Conservation (phyloP, 2,113 vertebrate genomes). For the Pitta sordida region DNA sequence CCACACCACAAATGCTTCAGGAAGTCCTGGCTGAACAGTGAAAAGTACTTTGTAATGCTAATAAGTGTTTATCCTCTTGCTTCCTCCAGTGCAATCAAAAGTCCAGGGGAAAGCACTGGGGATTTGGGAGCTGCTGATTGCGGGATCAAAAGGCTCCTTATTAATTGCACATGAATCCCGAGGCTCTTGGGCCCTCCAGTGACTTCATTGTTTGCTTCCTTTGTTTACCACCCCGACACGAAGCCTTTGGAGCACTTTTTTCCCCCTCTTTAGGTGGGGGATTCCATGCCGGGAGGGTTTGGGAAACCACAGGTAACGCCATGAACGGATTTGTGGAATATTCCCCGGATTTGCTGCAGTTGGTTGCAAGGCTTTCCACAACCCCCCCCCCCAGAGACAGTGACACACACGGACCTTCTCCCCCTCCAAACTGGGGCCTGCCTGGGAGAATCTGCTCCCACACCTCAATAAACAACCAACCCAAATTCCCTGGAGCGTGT, state of each 20-base stretch:
- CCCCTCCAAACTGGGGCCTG: not conserved
- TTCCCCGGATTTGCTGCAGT: not conserved
- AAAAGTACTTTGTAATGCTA: conserved; percentile 37
- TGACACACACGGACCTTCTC: rapidly evolving
- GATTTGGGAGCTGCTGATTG: not conserved
- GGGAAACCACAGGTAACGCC: rapidly evolving
- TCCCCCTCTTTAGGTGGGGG: not conserved
- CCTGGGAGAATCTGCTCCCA: not conserved
- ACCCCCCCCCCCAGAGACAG: no score
- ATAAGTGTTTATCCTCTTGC: conserved; percentile 32
- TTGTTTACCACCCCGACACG: not conserved
- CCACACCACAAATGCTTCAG: not conserved
- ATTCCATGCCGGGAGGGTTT: not conserved
- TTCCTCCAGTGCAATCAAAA: conserved; percentile 22
- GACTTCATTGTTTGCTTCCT: conserved; percentile 36
- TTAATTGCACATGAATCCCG: conserved; percentile 48
- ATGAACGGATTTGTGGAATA: not conserved
- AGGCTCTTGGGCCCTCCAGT: not conserved
- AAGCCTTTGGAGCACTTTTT: not conserved
- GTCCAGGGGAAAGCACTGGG: conserved; percentile 17
- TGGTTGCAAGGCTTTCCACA: not conserved
- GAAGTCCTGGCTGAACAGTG: not conserved
- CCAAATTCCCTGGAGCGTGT: not conserved
- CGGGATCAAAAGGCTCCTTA: conserved; percentile 47
- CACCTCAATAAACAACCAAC: not conserved